Base-by-base conservation (phyloP, 2,888 invertebrate genomes). In the Oegoconia quadripuncta region DNA sequence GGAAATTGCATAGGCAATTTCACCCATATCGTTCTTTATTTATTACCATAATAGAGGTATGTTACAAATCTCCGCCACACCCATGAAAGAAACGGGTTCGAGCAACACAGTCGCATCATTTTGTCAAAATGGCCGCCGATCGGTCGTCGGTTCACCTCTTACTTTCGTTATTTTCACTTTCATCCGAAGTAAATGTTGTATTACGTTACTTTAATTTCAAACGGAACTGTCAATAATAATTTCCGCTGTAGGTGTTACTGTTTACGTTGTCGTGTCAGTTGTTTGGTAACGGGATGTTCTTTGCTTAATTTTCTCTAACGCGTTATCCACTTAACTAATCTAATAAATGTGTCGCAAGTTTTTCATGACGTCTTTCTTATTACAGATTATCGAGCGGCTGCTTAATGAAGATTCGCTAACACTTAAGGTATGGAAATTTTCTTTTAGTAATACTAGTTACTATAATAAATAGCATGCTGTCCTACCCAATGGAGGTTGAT, bases 151-250 rank as follows among this genome's bases (percentile, higher is more conserved):
- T 66, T 62, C 55, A 50, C 76, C 71, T 72, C 64, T 78, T 76
- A 78, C 79, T 79, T 79, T 79, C 78, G 61, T 65, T 74, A 69
- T 65, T 78, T 78, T 78, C 78, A 78, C 86, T 86, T 86, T 86
- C 84, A 62, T 74, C 70, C 27, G n/a, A 14, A 27, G 70, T 67
- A 69, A 74, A 58, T 59, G 52, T 64, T 57, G 52, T 58, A 50
- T 59, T 61, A 61, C 59, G 59, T 74, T 70, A 72, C 60, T 66
- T 70, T 70, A 74, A 34, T 15, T 76, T 71, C 53, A 52, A 47
- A 48, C 39, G 39, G 42, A 59, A 38, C 43, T 48, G 33, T 39
- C 42, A 35, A 39, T 39, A 42, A 52, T 47, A 44, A 46, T 44
- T 52, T 68, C 64, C 60, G 63, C 14, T 48, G 53, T 55, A 42